These are phyloP conservation scores for Danaus plexippus DNA, from an alignment of 1,140 invertebrate species.

Conservation along the genomic window DNA sequence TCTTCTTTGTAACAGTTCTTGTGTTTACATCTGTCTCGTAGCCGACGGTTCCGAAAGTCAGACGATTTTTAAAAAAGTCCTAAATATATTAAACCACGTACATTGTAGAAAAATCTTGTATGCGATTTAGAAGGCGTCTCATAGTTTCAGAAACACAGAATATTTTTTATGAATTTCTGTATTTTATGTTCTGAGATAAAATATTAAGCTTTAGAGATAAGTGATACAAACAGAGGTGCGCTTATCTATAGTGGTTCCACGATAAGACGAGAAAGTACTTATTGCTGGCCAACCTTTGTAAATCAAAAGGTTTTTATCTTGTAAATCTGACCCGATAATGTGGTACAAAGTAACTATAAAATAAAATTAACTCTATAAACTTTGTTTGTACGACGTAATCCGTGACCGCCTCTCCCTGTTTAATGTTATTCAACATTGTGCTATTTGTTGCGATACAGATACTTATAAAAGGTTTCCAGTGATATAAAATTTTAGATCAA, in stretches of 20 bases:
- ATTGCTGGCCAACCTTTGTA: slow-evolving; percentile 18
- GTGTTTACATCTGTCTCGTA: too few species aligned
- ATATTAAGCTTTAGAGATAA: slow-evolving; percentile 10
- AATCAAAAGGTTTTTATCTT: slow-evolving; percentile 17
- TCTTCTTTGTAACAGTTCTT: too few species aligned
- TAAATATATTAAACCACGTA: too few species aligned
- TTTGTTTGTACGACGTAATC: slow-evolving; percentile 18
- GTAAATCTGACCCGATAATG: slow-evolving; percentile 2
- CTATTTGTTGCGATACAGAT: slow-evolving; percentile 28
- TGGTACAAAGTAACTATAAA: slow-evolving; percentile 22
- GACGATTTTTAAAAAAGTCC: too few species aligned
- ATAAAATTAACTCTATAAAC: slow-evolving; percentile 29
- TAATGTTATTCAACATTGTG: slow-evolving; percentile 46
- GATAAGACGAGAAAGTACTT: slow-evolving; percentile 39
- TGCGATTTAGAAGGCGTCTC: too few species aligned
- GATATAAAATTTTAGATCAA: slow-evolving; percentile 41
- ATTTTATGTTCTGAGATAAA: too few species aligned
- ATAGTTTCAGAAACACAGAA: too few species aligned
- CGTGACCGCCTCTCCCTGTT: slow-evolving; percentile 35
- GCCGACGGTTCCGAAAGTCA: too few species aligned
- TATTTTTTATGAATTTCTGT: too few species aligned
- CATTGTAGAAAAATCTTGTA: too few species aligned
- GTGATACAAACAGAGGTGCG: slow-evolving; percentile 34
- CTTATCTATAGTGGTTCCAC: slow-evolving; percentile 21
- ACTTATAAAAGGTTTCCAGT: slow-evolving; percentile 47